Evolutionary conservation across 2,113 vertebrate species (phyloP), one percentile per base, ranked within the genome.

Genomic region (Actenoides lindsayi): DNA sequence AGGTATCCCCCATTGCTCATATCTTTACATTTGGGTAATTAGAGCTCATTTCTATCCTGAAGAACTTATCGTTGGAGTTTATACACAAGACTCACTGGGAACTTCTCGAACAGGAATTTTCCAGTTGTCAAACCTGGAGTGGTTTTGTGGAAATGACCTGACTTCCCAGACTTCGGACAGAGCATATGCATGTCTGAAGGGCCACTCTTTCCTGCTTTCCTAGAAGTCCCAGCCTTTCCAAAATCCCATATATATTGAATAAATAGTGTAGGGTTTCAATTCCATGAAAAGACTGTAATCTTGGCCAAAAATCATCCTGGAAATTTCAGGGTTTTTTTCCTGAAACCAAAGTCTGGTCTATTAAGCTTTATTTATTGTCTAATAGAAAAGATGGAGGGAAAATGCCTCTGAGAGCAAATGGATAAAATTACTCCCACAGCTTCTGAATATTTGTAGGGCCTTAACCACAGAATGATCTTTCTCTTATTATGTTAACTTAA

Each of bases 401-500:
- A 13, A 31, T 6, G 7, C 25, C 14, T 84, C 70, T 53, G 87
- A 82, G 62, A 95, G 35, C 27, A 87, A 84, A 42, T 4, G 0
- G 12, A 17, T 64, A 86, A 90, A 92, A 92, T 54, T 0, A 31
- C 68, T 81, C 81, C 80, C 60, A 63, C 8, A 78, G 77, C 51
- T 94, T n/a, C 68, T 59, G 60, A 74, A 44, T 46, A 56, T 89
- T 78, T 59, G 37, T 4, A 77, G 31, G 27, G n/a, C 64, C 63
- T 90, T 70, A 83, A 87, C 57, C 39, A 92, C 77, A 87, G 65
- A 95, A 75, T 51, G 51, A 67, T 91, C 62, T 84, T 83, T 75
- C 60, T 82, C 73, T 68, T 6, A 6, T 73, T 83, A 33, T 30
- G 46, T 67, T 92, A 88, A 88, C 41, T 8, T 37, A 70, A n/a